phyloP scores from a whole-genome alignment of 2,888 invertebrate species.

The Amiota communis region DNA sequence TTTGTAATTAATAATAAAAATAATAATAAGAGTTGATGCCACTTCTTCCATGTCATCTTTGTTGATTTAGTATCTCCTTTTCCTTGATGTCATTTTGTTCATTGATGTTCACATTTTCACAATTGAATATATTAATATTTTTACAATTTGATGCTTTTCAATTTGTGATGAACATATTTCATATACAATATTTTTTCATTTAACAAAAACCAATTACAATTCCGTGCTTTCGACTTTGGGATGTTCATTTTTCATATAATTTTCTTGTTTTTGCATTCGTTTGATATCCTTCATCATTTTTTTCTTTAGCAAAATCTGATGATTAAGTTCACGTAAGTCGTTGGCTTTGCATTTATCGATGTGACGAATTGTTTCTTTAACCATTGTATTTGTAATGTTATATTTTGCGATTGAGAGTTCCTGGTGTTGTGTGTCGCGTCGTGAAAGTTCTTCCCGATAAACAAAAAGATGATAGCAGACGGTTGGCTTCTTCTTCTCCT shows the following conservation, averaged over 20 bases:
- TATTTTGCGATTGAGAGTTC: conserved; percentile 58
- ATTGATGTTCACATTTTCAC: no score
- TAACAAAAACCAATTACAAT: no score
- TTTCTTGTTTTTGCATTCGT: conserved; percentile 51
- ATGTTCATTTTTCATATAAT: conserved; percentile 54
- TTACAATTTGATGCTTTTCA: no score
- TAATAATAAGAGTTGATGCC: no score
- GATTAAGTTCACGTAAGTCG: conserved; percentile 56
- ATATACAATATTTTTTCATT: neutral
- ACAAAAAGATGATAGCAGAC: conserved; percentile 58
- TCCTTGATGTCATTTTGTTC: no score
- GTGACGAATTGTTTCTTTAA: conserved; percentile 54
- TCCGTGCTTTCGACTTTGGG: conserved; percentile 58
- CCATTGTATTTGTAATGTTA: conserved; percentile 55
- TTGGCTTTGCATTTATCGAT: conserved; percentile 53
- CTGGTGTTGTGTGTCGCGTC: conserved; percentile 54
- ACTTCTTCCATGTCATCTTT: no score
- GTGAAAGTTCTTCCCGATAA: conserved; percentile 57
- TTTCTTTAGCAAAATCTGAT: conserved; percentile 57
- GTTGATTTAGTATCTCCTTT: no score
- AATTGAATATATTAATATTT: no score
- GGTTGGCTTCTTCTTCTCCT: conserved; percentile 40
- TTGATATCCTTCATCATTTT: conserved; percentile 54
- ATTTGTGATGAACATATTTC: no score
- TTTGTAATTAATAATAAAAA: no score